Evolutionary conservation across 2,888 invertebrate genomes (phyloP), one percentile per base, ranked within the genome.

Genomic region (Auanema freiburgensis): DNA sequence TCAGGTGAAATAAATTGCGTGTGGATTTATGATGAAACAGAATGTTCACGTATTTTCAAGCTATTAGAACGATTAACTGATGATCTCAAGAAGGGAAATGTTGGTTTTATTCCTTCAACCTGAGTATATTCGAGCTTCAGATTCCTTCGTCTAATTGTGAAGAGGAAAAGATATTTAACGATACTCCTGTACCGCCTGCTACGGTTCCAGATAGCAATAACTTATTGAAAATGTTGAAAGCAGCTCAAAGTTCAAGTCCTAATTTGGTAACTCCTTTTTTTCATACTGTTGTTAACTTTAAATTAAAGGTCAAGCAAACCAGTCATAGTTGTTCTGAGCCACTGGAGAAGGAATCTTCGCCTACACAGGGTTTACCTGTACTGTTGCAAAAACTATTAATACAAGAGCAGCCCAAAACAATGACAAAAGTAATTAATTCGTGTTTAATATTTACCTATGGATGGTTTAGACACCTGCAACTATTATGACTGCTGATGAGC

Each of bases 1-100:
- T 46, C 49, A 76, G 71, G 71, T 6, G 62, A 59, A 11, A 77
- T 79, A 44, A 73, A 64, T n/a, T 77, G 73, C 14, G 51, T 79
- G 4, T 79, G 78, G 79, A 77, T 76, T 59, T 67, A 64, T 41
- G 51, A 67, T 21, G 46, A 59, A 10, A 63, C 65, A 1, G 78
- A 79, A 23, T 63, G 71, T 42, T 49, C 21, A 18, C 57, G 69
- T 12, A 63, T 74, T 23, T 51, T 25, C 54, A 60, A 59, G 21
- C 41, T 71, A 6, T 43, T 78, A 10, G 61, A 66, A 12, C 66
- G 64, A 16, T 56, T 77, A 1, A 59, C 72, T 3, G 54, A 54
- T 5, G 65, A 67, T 16, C 58, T 75, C 43, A 69, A 66, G 56
- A 52, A 33, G 33, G 68, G 67, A 50, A 64, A 57, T 11, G 69